Conservation (phyloP, 2,888 invertebrate species). For the Kryphioiulus occultus region DNA sequence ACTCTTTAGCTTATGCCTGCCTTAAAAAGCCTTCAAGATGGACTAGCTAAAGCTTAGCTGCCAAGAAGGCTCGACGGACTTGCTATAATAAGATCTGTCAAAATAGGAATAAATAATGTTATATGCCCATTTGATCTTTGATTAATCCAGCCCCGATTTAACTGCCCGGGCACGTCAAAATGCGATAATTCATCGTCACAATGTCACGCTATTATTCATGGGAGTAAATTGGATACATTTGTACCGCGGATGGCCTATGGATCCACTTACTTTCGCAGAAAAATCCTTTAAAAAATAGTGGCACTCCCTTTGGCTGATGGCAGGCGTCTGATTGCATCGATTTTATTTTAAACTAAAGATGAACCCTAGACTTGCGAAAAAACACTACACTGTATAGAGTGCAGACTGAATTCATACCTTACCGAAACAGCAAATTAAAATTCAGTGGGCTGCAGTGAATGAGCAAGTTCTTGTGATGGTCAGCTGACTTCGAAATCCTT, state of each 20-base stretch:
- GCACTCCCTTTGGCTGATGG: slow-evolving; percentile 29
- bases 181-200: slow-evolving; percentile 36
- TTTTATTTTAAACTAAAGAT: slow-evolving; percentile 36
- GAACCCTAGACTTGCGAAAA: not conserved
- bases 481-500: not conserved
- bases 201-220: slow-evolving; percentile 36
- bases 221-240: slow-evolving; percentile 34
- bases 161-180: slow-evolving; percentile 37
- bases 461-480: not conserved
- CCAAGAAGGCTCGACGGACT: not conserved
- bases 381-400: too few species aligned
- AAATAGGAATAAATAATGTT: slow-evolving; percentile 39
- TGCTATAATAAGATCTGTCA: slow-evolving; percentile 11
- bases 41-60: not conserved
- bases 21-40: not conserved
- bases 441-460: too few species aligned
- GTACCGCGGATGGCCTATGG: slow-evolving; percentile 25
- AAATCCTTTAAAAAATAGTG: not conserved
- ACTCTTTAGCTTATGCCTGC: slow-evolving; percentile 15
- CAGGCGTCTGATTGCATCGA: slow-evolving; percentile 8
- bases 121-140: slow-evolving; percentile 40
- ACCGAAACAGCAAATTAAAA: too few species aligned
- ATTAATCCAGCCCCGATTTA: slow-evolving; percentile 39
- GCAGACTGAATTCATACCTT: too few species aligned
- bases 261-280: slow-evolving; percentile 25